A percentile compares a stretch with the other conserved stretches of the same genome.
Evolutionary conservation across 2,888 invertebrate genomes (phyloP).

Genomic region (Brachyopa scutellaris): DNA sequence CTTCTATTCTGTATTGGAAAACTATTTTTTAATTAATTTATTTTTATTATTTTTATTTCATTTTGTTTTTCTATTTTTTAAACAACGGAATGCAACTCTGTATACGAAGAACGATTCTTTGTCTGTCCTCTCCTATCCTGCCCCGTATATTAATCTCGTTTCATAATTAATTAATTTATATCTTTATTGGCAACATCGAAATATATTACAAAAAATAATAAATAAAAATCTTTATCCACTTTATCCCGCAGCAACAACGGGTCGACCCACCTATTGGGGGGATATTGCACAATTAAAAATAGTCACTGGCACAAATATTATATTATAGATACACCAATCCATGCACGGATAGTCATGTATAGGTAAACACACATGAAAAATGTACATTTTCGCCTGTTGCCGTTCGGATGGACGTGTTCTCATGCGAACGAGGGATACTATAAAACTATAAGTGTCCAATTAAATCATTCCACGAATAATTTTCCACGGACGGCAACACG

Average conservation of each 20-base stretch:
- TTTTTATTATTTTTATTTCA: no score
- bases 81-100: conserved; percentile 28
- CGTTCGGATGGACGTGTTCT: conserved; percentile 39
- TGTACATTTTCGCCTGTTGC: conserved; percentile 41
- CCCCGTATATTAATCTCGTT: conserved; percentile 16
- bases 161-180: conserved; percentile 66
- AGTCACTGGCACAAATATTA: conserved; percentile 40
- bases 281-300: conserved; percentile 59
- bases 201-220: conserved; percentile 44
- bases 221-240: conserved; percentile 26
- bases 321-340: not conserved
- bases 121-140: not conserved
- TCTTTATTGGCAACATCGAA: conserved; percentile 62
- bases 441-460: conserved; percentile 64
- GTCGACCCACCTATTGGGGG: not conserved
- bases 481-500: conserved; percentile 52
- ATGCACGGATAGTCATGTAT: not conserved
- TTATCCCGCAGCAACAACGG: not conserved
- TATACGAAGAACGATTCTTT: conserved; percentile 1
- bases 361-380: not conserved
- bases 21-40: conserved; percentile 60
- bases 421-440: conserved; percentile 22
- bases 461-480: conserved; percentile 68
- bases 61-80: not conserved
- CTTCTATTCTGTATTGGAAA: conserved; percentile 37